phyloP scores from a whole-genome alignment of 2,797 vertebrate species.

The Sebastes diaconus region DNA sequence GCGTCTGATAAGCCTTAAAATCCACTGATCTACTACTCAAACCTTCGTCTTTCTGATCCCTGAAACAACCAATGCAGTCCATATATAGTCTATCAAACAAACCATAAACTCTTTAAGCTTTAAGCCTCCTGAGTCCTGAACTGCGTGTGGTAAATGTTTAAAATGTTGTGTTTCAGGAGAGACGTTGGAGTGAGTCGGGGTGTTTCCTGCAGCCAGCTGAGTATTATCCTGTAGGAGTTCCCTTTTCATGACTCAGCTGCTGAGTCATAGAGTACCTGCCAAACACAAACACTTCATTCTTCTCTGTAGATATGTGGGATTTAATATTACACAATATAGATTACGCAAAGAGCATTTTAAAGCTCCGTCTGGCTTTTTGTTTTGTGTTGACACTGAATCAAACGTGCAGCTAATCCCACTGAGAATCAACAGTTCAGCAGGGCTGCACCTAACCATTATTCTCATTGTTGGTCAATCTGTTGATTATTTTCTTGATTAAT shows the following conservation, averaged over 20 bases:
- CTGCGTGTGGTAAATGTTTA: background rate
- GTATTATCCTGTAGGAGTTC: constrained; percentile 24
- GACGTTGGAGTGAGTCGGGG: background rate
- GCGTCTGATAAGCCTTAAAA: background rate
- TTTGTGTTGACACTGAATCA: background rate
- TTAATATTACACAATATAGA: background rate
- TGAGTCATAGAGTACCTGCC: constrained; percentile 35
- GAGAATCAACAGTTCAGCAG: background rate
- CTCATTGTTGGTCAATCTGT: no score
- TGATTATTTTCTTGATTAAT: no score
- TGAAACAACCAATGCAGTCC: background rate
- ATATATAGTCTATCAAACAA: background rate
- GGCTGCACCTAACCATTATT: no score
- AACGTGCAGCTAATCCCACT: background rate
- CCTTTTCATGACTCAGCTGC: constrained; percentile 39
- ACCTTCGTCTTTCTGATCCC: background rate
- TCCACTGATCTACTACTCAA: background rate
- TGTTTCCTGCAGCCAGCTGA: constrained; percentile 8
- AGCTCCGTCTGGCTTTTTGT: background rate
- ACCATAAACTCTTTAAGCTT: background rate
- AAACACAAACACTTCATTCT: background rate
- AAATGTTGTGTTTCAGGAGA: background rate
- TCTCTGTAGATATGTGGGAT: background rate
- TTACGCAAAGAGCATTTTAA: background rate
- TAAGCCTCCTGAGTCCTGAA: background rate